phyloP scores from a whole-genome alignment of 2,113 vertebrate species.

The Copsychus sechellarum region DNA sequence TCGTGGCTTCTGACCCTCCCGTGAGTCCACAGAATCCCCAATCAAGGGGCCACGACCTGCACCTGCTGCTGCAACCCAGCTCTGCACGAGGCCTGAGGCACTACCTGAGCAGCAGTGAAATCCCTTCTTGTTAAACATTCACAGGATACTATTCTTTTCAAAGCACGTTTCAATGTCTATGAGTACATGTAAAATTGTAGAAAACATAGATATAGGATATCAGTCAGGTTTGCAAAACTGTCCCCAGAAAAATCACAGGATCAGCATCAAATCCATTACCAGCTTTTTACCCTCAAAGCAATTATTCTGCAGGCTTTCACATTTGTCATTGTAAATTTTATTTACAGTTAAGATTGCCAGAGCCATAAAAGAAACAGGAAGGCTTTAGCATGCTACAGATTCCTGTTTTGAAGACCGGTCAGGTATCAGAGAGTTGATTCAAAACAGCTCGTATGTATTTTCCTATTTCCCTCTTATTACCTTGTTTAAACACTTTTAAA shows the following conservation, averaged over 20 bases:
- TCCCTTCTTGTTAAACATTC: neutral
- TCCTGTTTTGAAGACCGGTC: neutral
- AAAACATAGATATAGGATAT: neutral
- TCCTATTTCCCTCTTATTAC: neutral
- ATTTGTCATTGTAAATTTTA: neutral
- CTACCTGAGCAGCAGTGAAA: neutral
- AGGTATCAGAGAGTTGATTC: neutral
- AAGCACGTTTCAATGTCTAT: neutral
- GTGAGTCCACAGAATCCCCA: rapidly evolving
- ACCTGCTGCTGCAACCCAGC: neutral
- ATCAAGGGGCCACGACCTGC: rapidly evolving
- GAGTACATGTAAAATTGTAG: neutral
- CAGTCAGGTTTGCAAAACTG: neutral
- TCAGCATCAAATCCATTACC: neutral
- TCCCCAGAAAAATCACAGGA: neutral
- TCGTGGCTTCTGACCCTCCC: rapidly evolving
- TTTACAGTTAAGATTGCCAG: neutral
- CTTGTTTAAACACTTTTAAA: neutral
- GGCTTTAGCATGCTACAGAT: neutral
- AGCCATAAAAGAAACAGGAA: neutral
- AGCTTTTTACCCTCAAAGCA: neutral
- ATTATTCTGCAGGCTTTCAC: neutral
- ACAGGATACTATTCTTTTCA: neutral
- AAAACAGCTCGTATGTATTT: neutral
- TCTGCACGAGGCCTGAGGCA: rapidly evolving